phyloP scores from a whole-genome alignment of 2,888 invertebrate species.

The Oligia latruncula region DNA sequence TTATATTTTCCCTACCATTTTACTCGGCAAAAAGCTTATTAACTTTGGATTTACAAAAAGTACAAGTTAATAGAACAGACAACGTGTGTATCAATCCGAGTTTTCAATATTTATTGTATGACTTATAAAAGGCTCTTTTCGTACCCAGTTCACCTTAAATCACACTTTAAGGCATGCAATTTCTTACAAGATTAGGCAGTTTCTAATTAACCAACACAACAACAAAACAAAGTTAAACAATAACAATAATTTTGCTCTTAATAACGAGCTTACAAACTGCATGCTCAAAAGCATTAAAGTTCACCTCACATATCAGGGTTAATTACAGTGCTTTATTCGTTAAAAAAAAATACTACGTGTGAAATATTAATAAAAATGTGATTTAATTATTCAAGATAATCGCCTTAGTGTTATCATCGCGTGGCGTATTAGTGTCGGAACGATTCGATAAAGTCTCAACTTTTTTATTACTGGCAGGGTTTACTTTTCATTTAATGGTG shows the following conservation, averaged over 20 bases:
- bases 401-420: conserved; percentile 79
- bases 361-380: conserved; percentile 72
- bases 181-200: conserved; percentile 39
- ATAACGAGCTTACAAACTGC: conserved; percentile 55
- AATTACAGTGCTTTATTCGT: conserved; percentile 50
- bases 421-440: conserved; percentile 83
- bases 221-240: conserved; percentile 54
- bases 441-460: conserved; percentile 78
- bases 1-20: neutral
- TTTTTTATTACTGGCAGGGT: conserved; percentile 62
- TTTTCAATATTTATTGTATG: neutral
- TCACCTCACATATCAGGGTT: conserved; percentile 59
- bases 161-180: neutral
- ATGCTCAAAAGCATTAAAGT: conserved; percentile 62
- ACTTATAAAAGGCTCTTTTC: neutral
- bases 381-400: conserved; percentile 83
- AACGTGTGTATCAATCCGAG: neutral
- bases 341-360: conserved; percentile 65
- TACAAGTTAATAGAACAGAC: neutral
- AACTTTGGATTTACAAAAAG: neutral
- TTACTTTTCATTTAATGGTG: conserved; percentile 68
- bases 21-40: neutral
- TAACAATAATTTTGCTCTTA: conserved; percentile 59
- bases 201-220: conserved; percentile 44
- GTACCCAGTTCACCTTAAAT: neutral